These are phyloP conservation scores for Phorcus lineatus DNA, from an alignment of 2,888 invertebrate genomes.

Conservation along the genomic window DNA sequence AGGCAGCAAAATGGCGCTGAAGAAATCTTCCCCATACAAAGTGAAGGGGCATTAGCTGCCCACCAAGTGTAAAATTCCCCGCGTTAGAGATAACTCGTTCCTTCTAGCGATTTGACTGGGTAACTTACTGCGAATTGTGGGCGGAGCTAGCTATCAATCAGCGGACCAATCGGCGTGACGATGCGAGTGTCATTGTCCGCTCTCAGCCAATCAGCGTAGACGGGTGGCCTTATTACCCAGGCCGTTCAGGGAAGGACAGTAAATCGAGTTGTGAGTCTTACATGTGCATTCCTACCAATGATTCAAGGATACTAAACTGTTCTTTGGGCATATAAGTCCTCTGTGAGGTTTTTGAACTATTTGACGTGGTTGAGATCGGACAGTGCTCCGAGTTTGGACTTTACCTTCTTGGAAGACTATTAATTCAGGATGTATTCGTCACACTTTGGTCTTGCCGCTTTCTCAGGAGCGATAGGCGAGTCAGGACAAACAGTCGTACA, in stretches of 20 bases:
- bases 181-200: slow-evolving; percentile 4
- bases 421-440: neutral
- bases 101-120: neutral
- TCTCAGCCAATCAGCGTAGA: slow-evolving; percentile 12
- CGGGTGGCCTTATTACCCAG: slow-evolving; percentile 25
- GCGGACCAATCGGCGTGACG: slow-evolving; percentile 9
- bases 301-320: too few species aligned
- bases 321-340: too few species aligned
- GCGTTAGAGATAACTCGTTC: neutral
- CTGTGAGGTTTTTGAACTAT: too few species aligned
- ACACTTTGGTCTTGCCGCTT: neutral
- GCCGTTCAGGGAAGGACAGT: neutral
- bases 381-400: neutral
- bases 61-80: slow-evolving; percentile 23
- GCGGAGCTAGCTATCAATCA: slow-evolving; percentile 16
- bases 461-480: neutral
- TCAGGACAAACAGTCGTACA: too few species aligned
- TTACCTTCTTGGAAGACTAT: neutral
- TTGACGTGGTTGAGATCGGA: neutral
- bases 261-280: too few species aligned
- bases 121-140: neutral
- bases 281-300: too few species aligned
- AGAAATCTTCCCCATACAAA: neutral
- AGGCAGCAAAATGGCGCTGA: slow-evolving; percentile 17
- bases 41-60: neutral